Base-by-base conservation (phyloP, 2,888 invertebrate species). In the Chaetogeoica ovagalla region DNA sequence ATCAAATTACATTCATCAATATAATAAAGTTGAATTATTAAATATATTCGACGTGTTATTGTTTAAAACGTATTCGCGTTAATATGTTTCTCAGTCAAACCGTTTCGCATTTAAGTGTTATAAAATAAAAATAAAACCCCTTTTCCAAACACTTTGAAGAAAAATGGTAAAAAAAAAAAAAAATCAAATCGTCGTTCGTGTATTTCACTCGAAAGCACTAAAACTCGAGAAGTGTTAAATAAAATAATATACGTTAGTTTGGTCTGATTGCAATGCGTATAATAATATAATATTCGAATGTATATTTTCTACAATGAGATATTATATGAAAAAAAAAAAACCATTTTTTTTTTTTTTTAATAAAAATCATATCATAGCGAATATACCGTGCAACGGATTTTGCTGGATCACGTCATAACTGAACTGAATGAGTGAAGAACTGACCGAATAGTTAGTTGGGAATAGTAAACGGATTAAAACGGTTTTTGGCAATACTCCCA, bases 351-450 rank as follows among this genome's bases (percentile, higher is more conserved):
- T n/a, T n/a, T n/a, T n/a, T 21, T 17, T 17, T 11, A 55, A 69
- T 6, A 52, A 52, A 65, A 74, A 74, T 39, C 30, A 30, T 30
- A 30, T 30, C 11, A 17, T 48, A 48, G 13, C 65, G 74, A 65
- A 57, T 39, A 57, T 39, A 55, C 55, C 30, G 37, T 48, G 52
- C 57, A 74, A 65, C 74, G 74, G n/a, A 76, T 76, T 75, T 76
- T 43, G 39, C 43, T 57, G n/a, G 74, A 74, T 76, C 75, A 76
- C 66, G 68, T 68, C 75, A 66, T 76, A 48, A 68, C 66, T 68
- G 75, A 76, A 76, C 23, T 68, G 75, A 76, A 76, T 30, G 15
- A 59, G 75, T 68, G 48, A 76, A 76, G 48, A 76, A 76, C 75
- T 68, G 43, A 66, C 59, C 66, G 59, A 76, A 48, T 68, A 72